Base-by-base conservation (phyloP, 64 coral and sea anemone genomes). In the Montipora cactus region DNA sequence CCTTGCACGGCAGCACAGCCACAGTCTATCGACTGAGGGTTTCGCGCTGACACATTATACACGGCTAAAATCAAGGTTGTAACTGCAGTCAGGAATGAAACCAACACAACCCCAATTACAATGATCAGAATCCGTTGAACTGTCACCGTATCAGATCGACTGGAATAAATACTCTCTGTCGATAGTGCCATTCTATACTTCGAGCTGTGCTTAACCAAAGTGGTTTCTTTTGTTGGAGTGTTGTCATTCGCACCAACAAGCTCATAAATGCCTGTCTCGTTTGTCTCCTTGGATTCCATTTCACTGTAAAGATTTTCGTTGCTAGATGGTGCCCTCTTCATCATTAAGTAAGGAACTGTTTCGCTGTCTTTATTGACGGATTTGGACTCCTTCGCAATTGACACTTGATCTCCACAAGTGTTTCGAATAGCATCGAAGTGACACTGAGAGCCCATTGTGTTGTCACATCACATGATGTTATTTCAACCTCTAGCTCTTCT, bases 21-120 rank as follows among this genome's bases (percentile, higher is more conserved):
- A 78, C 13, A 49, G 28, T 61, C 12, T 46, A 4, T 64, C 10
- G 79, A 11, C 22, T 9, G 25, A 44, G 23, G 7, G 55, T 61
- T 62, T 61, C 57, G 21, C 13, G 57, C 57, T 22, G 53, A 21
- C 23, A 81, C 44, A 81, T 62, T 15, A 22, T 61, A 57, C 14
- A 81, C 10, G 10, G 79, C 79, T 81, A 81, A 37, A 44, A 62
- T 15, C 52, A 81, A 81, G 44, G 79, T 81, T 19, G 79, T 53
- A 21, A 13, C 53, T 1, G 79, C 53, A 45, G 57, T 64, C 23
- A 82, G 79, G 57, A 81, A 66, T 7, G 57, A 59, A 45, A 66
- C 79, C 15, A 53, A 51, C 25, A 82, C 79, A 37, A 82, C 55
- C 23, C 53, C 79, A 13, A 23, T 61, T 14, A 45, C 22, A 18